Percentiles rank a stretch among this genome's conserved stretches.
Conservation (phyloP, 2,888 invertebrate species). For the Iphiclides podalirius region DNA sequence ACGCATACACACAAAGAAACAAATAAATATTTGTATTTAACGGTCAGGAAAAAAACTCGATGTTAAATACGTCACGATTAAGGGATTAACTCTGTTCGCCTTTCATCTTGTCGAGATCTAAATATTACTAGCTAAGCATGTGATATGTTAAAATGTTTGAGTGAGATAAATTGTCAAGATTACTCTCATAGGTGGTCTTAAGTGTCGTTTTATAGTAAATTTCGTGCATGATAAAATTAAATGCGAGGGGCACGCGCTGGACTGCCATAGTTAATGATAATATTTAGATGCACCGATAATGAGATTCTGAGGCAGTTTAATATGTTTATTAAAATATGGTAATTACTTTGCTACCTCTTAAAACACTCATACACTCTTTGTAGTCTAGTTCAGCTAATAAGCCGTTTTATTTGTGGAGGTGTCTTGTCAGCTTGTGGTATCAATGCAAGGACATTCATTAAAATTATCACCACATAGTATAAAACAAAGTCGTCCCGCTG, state of each 20-base stretch:
- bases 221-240: conserved; percentile 41
- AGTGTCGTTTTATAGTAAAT: conserved; percentile 52
- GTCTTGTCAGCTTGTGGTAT: no score
- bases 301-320: neutral
- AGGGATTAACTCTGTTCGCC: conserved; percentile 1
- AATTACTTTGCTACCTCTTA: no score
- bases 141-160: conserved; percentile 14
- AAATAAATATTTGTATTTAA: no score
- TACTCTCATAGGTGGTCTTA: conserved; percentile 55
- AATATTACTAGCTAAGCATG: conserved; percentile 15
- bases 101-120: conserved; percentile 8
- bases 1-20: no score
- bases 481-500: no score
- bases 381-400: no score
- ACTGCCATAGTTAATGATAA: conserved; percentile 17
- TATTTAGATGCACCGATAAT: conserved; percentile 20
- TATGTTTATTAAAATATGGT: neutral
- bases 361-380: no score
- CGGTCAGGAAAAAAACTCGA: neutral
- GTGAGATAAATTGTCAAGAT: conserved; percentile 35
- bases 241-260: conserved; percentile 46
- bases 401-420: no score
- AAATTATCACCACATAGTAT: no score
- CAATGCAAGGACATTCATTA: no score
- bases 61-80: conserved; percentile 15